A percentile compares a stretch with the other conserved stretches of the same genome.
phyloP scores from a whole-genome alignment of 2,797 vertebrate species.

The Muraenolepis orangiensis region DNA sequence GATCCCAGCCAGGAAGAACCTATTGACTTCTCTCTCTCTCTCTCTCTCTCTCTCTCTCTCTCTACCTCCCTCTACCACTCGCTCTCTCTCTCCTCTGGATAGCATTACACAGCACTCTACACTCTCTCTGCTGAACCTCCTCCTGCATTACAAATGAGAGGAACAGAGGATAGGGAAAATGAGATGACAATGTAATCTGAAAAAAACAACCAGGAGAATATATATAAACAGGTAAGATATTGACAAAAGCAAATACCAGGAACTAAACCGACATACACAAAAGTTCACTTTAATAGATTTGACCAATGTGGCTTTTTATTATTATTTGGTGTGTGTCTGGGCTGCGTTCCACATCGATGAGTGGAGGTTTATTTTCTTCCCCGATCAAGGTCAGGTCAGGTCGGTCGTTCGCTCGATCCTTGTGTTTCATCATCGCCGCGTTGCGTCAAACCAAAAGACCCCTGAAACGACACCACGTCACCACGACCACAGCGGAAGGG shows the following conservation, averaged over 20 bases:
- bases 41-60: conserved; percentile 11
- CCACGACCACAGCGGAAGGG: conserved; percentile 10
- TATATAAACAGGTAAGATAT: not conserved
- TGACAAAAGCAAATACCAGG: not conserved
- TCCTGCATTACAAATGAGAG: conserved; percentile 43
- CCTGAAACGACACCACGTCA: not conserved
- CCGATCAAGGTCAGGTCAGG: conserved; percentile 15
- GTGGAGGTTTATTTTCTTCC: not conserved
- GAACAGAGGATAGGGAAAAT: conserved; percentile 8
- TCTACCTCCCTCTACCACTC: conserved; percentile 8
- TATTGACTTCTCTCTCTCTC: conserved; percentile 51
- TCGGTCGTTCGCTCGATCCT: conserved; percentile 21
- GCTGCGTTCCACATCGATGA: not conserved
- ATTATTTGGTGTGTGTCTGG: not conserved
- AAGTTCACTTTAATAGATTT: conserved; percentile 60
- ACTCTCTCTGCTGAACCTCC: conserved; percentile 63
- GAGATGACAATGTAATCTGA: conserved; percentile 37
- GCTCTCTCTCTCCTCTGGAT: conserved; percentile 31
- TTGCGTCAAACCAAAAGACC: not conserved
- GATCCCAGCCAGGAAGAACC: conserved; percentile 70
- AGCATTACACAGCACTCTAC: conserved; percentile 67
- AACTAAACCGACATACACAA: conserved; percentile 48
- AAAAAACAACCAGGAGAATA: conserved; percentile 6
- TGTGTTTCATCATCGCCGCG: not conserved
- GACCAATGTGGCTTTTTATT: conserved; percentile 26